Percentiles rank a stretch among this genome's conserved stretches.
These are phyloP conservation scores for Pseudomyrmex sp. DNA, from an alignment of 1,140 invertebrate genomes.

Conservation along the genomic window DNA sequence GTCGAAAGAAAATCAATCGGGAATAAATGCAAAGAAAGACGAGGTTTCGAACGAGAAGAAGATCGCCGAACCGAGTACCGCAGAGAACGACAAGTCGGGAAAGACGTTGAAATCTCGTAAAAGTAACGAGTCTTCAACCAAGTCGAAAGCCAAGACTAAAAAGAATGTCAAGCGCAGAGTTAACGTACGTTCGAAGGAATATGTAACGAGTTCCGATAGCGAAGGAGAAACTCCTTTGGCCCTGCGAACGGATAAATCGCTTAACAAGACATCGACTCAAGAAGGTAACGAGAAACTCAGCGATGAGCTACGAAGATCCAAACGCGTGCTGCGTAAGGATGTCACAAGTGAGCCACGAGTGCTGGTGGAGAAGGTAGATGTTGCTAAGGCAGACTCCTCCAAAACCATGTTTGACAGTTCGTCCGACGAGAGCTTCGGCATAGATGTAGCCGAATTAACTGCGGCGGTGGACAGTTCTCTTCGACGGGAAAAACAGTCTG, in stretches of 20 bases:
- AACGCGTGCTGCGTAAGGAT: conserved; percentile 67
- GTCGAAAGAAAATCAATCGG: conserved; percentile 69
- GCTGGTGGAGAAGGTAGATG: conserved; percentile 76
- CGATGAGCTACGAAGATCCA: conserved; percentile 58
- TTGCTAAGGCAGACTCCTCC: conserved; percentile 73
- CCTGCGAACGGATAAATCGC: conserved; percentile 41
- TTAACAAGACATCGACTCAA: not conserved
- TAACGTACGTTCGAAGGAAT: conserved; percentile 58
- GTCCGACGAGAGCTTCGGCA: conserved; percentile 81
- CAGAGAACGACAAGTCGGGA: conserved; percentile 37
- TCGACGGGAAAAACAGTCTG: conserved; percentile 69
- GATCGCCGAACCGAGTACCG: conserved; percentile 42
- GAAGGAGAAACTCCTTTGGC: conserved; percentile 71
- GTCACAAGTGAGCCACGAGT: conserved; percentile 73
- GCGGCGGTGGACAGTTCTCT: conserved; percentile 79
- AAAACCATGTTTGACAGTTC: conserved; percentile 80
- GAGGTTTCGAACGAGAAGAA: conserved; percentile 21
- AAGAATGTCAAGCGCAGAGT: not conserved
- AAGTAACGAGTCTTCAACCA: not conserved
- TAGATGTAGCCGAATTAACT: conserved; percentile 77
- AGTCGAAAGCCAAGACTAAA: not conserved
- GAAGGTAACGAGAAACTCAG: conserved; percentile 24
- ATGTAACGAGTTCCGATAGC: conserved; percentile 65
- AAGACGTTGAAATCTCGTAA: not conserved
- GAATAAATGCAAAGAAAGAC: conserved; percentile 18